Evolutionary conservation across 2,797 vertebrate genomes (phyloP).

Genomic region (Neopelma chrysocephalum): DNA sequence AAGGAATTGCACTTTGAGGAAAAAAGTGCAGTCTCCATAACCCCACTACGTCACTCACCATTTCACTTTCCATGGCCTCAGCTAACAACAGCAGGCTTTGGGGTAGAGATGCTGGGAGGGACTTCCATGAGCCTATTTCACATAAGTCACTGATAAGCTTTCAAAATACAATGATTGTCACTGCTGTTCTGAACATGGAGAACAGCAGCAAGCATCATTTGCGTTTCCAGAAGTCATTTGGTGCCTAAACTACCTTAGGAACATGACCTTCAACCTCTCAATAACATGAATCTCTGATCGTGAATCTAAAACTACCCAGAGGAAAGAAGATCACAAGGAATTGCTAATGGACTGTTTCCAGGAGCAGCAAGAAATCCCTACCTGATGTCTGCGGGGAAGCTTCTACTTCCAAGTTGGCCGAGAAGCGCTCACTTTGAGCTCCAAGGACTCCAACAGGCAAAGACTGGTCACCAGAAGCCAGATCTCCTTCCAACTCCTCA

Average conservation of each 20-base stretch:
- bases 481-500: conserved; percentile 91
- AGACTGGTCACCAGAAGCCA: conserved; percentile 90
- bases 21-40: background rate
- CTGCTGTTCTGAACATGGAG: background rate
- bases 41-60: background rate
- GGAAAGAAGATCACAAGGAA: background rate
- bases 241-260: background rate
- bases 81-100: background rate
- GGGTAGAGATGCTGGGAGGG: background rate
- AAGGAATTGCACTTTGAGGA: background rate
- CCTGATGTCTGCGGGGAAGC: conserved; percentile 92
- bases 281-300: background rate
- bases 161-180: background rate
- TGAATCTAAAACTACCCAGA: background rate
- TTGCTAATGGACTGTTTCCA: background rate
- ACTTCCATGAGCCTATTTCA: background rate
- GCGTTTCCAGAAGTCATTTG: background rate
- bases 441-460: conserved; percentile 91
- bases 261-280: background rate
- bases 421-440: conserved; percentile 86
- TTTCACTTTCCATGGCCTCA: background rate
- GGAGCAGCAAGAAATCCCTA: conserved; percentile 47
- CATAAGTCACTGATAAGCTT: background rate
- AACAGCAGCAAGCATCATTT: background rate
- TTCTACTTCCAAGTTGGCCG: conserved; percentile 88